A percentile compares a stretch with the other conserved stretches of the same genome.
Evolutionary conservation across 2,888 invertebrate species (phyloP).

Genomic region (Tetheella fluctuosa): DNA sequence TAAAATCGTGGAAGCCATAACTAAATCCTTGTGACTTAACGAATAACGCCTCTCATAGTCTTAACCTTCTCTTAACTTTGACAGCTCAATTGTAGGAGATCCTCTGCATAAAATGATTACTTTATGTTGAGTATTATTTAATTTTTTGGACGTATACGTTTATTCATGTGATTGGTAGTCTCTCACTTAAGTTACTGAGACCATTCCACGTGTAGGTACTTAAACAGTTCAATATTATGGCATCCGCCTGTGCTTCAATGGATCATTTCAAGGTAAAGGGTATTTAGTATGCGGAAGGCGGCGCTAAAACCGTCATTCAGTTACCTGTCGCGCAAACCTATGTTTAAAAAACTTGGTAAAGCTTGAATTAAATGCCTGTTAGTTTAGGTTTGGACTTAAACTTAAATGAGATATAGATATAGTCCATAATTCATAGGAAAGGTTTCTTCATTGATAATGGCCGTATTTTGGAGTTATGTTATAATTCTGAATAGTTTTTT

Average conservation of each 20-base stretch:
- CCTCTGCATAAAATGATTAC: too few relatives aligned
- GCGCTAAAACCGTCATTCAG: constrained; percentile 44
- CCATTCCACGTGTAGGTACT: background rate
- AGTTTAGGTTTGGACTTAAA: background rate
- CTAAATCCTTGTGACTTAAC: too few relatives aligned
- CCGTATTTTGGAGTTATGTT: too few relatives aligned
- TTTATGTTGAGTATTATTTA: background rate
- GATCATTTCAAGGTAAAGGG: constrained; percentile 60
- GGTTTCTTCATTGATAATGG: too few relatives aligned
- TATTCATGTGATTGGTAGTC: too few relatives aligned
- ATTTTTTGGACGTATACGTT: background rate
- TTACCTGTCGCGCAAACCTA: constrained; percentile 59
- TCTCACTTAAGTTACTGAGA: background rate
- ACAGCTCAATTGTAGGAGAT: too few relatives aligned
- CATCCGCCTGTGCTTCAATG: constrained; percentile 26
- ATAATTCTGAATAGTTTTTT: too few relatives aligned
- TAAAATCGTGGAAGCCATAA: too few relatives aligned
- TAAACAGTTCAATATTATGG: constrained; percentile 21
- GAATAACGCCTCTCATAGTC: too few relatives aligned
- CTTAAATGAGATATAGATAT: background rate
- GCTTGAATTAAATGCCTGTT: background rate
- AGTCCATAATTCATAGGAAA: background rate
- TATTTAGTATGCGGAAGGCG: constrained; percentile 73
- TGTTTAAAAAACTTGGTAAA: constrained; percentile 36
- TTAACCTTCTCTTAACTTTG: too few relatives aligned